Percentiles rank a stretch among this genome's conserved stretches.
phyloP scores from a whole-genome alignment of 2,888 invertebrate genomes.

The Seladonia tumulorum region DNA sequence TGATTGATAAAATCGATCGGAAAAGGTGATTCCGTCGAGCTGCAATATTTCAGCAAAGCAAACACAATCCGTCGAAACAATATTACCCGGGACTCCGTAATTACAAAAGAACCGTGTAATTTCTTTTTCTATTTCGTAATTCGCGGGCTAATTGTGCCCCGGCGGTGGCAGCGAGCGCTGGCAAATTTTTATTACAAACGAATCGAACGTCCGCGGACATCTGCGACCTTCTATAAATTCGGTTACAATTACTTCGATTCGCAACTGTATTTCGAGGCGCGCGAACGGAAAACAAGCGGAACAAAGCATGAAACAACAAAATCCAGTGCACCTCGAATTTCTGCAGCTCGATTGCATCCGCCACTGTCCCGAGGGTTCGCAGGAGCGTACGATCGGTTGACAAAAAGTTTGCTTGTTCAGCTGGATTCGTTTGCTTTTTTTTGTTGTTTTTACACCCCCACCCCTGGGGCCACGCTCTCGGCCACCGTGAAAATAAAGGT shows the following conservation, averaged over 20 bases:
- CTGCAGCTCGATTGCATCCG: conserved; percentile 34
- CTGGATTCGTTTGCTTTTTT: conserved; percentile 14
- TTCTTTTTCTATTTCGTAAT: no score
- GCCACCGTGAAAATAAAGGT: conserved; percentile 14
- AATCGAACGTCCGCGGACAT: neutral
- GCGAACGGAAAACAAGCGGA: conserved; percentile 13
- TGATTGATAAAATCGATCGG: neutral
- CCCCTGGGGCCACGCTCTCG: neutral
- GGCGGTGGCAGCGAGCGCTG: no score
- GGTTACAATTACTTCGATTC: conserved; percentile 1
- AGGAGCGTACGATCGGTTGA: conserved; percentile 24
- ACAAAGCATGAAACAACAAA: conserved; percentile 41
- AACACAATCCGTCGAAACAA: neutral
- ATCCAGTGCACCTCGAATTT: conserved; percentile 32
- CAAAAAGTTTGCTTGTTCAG: conserved; percentile 47
- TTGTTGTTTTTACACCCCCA: neutral
- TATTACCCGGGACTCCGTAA: neutral
- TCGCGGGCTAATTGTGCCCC: neutral
- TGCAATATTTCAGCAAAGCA: neutral
- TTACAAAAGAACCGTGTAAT: neutral
- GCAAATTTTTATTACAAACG: conserved; percentile 9
- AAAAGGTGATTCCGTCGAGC: neutral
- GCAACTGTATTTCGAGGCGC: conserved; percentile 6
- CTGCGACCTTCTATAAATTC: conserved; percentile 13
- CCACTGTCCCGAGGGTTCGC: conserved; percentile 24